Conservation (phyloP, 1,140 invertebrate genomes). For the Drosophila arizonae region DNA sequence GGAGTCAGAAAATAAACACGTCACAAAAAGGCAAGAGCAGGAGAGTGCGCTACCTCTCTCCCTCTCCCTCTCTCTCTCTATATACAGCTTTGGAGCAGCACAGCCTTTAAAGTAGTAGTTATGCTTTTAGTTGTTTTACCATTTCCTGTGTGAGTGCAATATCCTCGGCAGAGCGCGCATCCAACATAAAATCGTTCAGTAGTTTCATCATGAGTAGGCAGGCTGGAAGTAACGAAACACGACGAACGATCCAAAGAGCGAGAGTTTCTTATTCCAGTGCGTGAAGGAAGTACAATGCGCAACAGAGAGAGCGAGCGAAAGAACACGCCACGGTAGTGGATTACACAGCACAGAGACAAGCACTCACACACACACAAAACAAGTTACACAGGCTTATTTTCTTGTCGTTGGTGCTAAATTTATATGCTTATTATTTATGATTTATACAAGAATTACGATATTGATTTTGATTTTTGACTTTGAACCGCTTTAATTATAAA, state of each 20-base stretch:
- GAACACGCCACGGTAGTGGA: slow-evolving; percentile 15
- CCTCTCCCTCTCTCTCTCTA: no score
- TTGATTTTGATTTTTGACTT: slow-evolving; percentile 56
- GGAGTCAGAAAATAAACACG: slow-evolving; percentile 1
- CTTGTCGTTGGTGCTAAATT: slow-evolving; percentile 37
- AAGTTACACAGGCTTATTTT: slow-evolving; percentile 66
- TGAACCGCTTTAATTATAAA: slow-evolving; percentile 38
- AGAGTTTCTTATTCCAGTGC: slow-evolving; percentile 13
- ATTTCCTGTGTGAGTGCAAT: slow-evolving; percentile 81
- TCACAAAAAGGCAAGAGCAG: neutral
- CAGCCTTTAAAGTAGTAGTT: neutral
- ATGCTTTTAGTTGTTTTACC: slow-evolving; percentile 59
- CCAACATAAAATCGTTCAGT: slow-evolving; percentile 80
- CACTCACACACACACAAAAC: slow-evolving; percentile 40
- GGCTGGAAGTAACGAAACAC: slow-evolving; percentile 25
- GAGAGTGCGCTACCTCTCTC: no score
- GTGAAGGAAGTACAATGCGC: slow-evolving; percentile 28
- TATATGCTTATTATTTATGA: slow-evolving; percentile 51
- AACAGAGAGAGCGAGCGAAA: slow-evolving; percentile 4
- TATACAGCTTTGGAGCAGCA: no score
- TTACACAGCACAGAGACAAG: slow-evolving; percentile 11
- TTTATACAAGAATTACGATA: slow-evolving; percentile 66
- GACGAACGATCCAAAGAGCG: slow-evolving; percentile 55
- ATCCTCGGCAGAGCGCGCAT: slow-evolving; percentile 75
- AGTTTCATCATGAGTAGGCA: slow-evolving; percentile 79